These are phyloP conservation scores for Andrena fulva DNA, from an alignment of 2,888 invertebrate species.

Conservation along the genomic window DNA sequence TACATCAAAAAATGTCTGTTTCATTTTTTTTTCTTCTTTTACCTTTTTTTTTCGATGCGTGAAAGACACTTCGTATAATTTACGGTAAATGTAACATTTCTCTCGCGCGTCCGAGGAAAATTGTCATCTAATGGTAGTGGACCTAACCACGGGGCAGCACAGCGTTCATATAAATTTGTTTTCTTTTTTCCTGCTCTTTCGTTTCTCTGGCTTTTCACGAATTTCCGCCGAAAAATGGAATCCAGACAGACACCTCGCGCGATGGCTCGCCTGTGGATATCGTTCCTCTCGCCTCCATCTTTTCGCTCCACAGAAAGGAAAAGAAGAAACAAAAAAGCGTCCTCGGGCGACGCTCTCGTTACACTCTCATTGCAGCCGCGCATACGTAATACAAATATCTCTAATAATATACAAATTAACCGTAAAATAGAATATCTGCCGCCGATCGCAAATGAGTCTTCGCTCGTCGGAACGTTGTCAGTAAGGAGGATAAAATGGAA, in stretches of 20 bases:
- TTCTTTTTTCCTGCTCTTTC: slow-evolving; percentile 21
- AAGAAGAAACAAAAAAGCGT: slow-evolving; percentile 37
- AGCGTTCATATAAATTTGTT: slow-evolving; percentile 47
- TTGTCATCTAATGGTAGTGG: slow-evolving; percentile 60
- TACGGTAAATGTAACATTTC: slow-evolving; percentile 64
- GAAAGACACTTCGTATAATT: slow-evolving; percentile 78
- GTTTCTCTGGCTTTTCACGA: slow-evolving; percentile 9
- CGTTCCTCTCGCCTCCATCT: slow-evolving; percentile 30
- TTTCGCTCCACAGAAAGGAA: slow-evolving; percentile 36
- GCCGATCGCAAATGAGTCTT: slow-evolving; percentile 65
- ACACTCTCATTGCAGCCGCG: slow-evolving; percentile 64
- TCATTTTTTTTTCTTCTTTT: slow-evolving; percentile 16
- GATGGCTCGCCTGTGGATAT: slow-evolving; percentile 35
- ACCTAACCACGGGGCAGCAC: slow-evolving; percentile 68
- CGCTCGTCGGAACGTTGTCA: slow-evolving; percentile 70
- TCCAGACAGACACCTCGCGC: slow-evolving; percentile 38
- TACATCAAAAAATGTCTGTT: slow-evolving; percentile 78
- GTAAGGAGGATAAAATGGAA: slow-evolving; percentile 51
- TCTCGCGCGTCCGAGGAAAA: slow-evolving; percentile 68
- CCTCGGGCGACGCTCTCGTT: slow-evolving; percentile 8
- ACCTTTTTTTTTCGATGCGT: slow-evolving; percentile 73
- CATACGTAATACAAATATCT: slow-evolving; percentile 78
- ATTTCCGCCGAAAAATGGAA: slow-evolving; percentile 47
- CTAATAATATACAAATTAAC: slow-evolving; percentile 79
- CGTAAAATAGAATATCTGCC: slow-evolving; percentile 65